Evolutionary conservation across 1,140 invertebrate species (phyloP).

Genomic region (Macrotrachela quadricornifera): DNA sequence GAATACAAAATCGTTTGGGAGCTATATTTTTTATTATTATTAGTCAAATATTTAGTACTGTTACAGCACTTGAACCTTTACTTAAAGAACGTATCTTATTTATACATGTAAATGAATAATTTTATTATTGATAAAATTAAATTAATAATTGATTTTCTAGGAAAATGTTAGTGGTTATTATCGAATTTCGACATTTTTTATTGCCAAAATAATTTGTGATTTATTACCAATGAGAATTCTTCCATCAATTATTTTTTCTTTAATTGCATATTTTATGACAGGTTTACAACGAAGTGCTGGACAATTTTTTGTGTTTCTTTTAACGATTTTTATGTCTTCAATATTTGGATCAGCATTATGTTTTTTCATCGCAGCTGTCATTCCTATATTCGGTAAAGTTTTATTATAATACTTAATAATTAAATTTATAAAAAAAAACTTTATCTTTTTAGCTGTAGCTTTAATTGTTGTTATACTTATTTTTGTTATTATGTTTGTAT

Average conservation of each 20-base stretch:
- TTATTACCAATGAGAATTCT: conserved; percentile 7
- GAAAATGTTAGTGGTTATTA: conserved; percentile 9
- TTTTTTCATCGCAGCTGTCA: too few species aligned
- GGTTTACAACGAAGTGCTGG: background rate
- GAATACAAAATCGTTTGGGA: conserved; percentile 18
- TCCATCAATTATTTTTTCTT: conserved; percentile 1
- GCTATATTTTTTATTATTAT: conserved; percentile 13
- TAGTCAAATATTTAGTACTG: conserved; percentile 11
- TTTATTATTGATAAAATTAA: too few species aligned
- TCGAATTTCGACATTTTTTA: conserved; percentile 3
- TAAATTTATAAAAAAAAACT: too few species aligned
- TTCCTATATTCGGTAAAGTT: too few species aligned
- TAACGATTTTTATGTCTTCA: too few species aligned
- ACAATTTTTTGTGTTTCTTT: too few species aligned
- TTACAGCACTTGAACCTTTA: conserved; percentile 11
- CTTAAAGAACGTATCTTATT: conserved; percentile 10
- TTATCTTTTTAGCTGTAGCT: too few species aligned
- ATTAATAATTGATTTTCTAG: background rate
- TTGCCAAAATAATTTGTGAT: conserved; percentile 9
- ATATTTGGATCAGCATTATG: too few species aligned
- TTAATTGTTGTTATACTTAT: too few species aligned
- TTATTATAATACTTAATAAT: too few species aligned
- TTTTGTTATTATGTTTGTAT: conserved; percentile 10
- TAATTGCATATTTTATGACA: conserved; percentile 9
- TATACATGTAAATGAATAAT: conserved; percentile 4